Base-by-base conservation (phyloP, 1,140 invertebrate genomes). In the Drosophila tristis region DNA sequence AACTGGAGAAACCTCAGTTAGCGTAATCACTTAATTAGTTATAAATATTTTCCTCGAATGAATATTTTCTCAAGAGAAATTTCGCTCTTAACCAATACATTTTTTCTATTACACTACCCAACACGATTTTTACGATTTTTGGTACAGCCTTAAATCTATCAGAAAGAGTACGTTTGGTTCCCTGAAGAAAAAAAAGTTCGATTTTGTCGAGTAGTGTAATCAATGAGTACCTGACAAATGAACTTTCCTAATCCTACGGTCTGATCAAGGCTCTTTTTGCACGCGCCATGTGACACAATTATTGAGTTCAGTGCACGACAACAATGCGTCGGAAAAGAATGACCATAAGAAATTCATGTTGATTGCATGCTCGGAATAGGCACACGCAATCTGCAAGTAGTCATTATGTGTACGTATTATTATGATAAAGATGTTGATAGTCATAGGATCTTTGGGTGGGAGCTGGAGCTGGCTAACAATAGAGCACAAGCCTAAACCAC, bases 251-350 rank as follows among this genome's bases (percentile, higher is more conserved):
- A 39, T 50, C 51, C 72, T 50, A 76, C 62, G 45, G 39, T 44
- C 42, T 43, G n/a, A 57, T 61, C 63, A 53, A 56, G 74, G 42
- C 74, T 42, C 29, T 45, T 67, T 67, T 67, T 75, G 61, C 72
- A 76, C 64, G 72, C 45, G 56, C 74, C 74, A 76, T 63, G 74
- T 76, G 74, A 62, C 73, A 76, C 73, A 76, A 76, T 76, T 68
- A 76, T 70, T 44, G 74, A 55, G 57, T 5, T 44, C 63, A 76
- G 50, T 76, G 72, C 50, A 39, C 62, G 39, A 9, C 29, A 35
- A 68, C 73, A 68, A 70, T 31, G 25, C 13, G 29, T 25, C 16
- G 45, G 16, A 45, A 43, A n/a, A 20, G 47, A n/a, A 48, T 64
- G 65, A 58, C 65, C 75, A 59, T 50, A 73, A 45, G 64, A 71